Evolutionary conservation across 2,113 vertebrate species (phyloP), one percentile per base, ranked within the genome.

Genomic region (Oceanites oceanicus): DNA sequence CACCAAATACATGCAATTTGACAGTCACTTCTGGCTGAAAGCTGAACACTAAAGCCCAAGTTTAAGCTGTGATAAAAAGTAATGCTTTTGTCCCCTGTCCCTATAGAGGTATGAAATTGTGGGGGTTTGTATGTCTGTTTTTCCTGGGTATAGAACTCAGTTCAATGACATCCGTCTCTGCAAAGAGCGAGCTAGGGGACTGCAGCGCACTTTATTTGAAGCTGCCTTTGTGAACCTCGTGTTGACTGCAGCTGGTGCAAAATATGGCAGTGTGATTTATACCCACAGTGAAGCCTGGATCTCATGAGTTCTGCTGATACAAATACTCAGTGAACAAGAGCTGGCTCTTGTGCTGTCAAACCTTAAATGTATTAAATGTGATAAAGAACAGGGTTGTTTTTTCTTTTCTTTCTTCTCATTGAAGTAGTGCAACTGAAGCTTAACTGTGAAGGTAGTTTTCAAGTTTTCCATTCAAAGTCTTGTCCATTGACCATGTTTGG

Each of bases 341-440:
- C 58, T 93, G 85, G 12, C 53, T 75, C 76, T 47, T 84, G 72
- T 50, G 49, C 94, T 93, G 63, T 65, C 88, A 89, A 61, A 77
- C 44, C 23, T 56, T 65, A 55, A 56, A 53, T 86, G 16, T 56
- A 52, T 86, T 72, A 34, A 84, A 34, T 81, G 42, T 42, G 19
- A 62, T 30, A 75, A 88, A 79, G 47, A 82, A 30, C 27, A 53
- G 30, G 40, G 7, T n/a, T 23, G 9, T 11, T 50, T 40, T 13
- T 21, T 10, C 8, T n/a, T 5, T 7, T 3, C 25, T 25, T 4
- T 1, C 3, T 18, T n/a, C 15, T 58, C 58, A 32, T 5, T 52
- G 74, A 76, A 53, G 47, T 32, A 59, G 22, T 42, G 10, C 34
- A 49, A 38, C 27, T 1, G 4, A 90, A 52, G 7, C 34, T 85